phyloP scores from a whole-genome alignment of 2,113 vertebrate genomes.

The Scomber japonicus region DNA sequence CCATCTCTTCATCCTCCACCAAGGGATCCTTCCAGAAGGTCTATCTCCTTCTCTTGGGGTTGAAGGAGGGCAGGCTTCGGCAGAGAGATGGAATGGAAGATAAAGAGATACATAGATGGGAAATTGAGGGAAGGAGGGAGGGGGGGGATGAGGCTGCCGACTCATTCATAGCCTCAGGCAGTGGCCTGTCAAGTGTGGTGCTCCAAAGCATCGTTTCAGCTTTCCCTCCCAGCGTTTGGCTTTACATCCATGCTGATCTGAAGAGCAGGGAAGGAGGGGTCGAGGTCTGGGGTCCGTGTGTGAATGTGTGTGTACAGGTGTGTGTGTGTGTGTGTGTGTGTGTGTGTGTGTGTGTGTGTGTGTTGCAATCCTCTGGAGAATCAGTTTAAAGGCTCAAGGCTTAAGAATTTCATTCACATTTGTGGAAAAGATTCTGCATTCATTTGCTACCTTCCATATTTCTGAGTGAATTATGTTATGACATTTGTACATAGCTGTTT shows the following conservation, averaged over 20 bases:
- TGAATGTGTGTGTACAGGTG: no score
- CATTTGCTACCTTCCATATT: no score
- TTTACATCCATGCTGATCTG: slow-evolving; percentile 41
- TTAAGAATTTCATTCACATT: background rate
- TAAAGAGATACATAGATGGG: slow-evolving; percentile 29
- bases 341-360: background rate
- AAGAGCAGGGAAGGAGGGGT: background rate
- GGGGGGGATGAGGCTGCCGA: slow-evolving; percentile 1
- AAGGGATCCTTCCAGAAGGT: background rate
- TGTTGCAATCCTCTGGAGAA: background rate
- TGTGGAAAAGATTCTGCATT: no score
- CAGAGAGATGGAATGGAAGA: slow-evolving; percentile 24
- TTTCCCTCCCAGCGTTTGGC: slow-evolving; percentile 40
- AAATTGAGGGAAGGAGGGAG: slow-evolving; percentile 10
- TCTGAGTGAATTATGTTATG: no score
- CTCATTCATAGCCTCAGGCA: slow-evolving; percentile 45
- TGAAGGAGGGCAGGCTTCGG: slow-evolving; percentile 32
- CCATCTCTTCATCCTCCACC: background rate
- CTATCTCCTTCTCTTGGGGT: background rate
- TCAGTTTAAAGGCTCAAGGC: background rate
- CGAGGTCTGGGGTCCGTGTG: background rate
- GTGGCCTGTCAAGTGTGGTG: slow-evolving; percentile 47
- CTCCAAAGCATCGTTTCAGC: slow-evolving; percentile 31
- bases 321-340: background rate
- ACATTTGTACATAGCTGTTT: no score